Percentiles rank a stretch among this genome's conserved stretches.
Evolutionary conservation across 2,888 invertebrate genomes (phyloP).

Genomic region (Acanthosepion lycidas): DNA sequence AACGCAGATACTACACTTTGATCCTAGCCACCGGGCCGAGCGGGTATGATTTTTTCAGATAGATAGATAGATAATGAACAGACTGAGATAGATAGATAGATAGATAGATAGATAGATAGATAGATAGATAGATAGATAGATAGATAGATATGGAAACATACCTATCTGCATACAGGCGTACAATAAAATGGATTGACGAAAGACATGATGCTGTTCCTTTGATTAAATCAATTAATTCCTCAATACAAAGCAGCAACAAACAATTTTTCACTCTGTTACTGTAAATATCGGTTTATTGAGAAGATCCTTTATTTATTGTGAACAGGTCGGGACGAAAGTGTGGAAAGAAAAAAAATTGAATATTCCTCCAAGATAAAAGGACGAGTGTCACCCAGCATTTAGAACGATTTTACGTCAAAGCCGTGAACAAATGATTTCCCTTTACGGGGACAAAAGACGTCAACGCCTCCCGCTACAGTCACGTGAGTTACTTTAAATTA

Average conservation of each 20-base stretch:
- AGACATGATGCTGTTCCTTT: too few relatives aligned
- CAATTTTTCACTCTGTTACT: background rate
- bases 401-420: background rate
- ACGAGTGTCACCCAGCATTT: background rate
- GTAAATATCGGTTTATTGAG: background rate
- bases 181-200: too few relatives aligned
- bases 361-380: background rate
- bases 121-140: background rate
- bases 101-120: background rate
- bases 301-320: background rate
- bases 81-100: background rate
- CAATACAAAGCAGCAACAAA: too few relatives aligned
- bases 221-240: too few relatives aligned
- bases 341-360: background rate
- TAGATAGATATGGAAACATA: too few relatives aligned
- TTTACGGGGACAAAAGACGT: background rate
- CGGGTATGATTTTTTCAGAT: too few relatives aligned
- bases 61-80: too few relatives aligned
- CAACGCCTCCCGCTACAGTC: background rate
- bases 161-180: too few relatives aligned
- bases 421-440: background rate
- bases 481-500: conserved; percentile 18
- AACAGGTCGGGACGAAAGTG: background rate
- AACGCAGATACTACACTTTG: too few relatives aligned
- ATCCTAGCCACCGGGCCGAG: too few relatives aligned